Percentiles rank a stretch among this genome's conserved stretches.
Evolutionary conservation across 1,140 invertebrate genomes (phyloP).

Genomic region (Ceratina calcarata): DNA sequence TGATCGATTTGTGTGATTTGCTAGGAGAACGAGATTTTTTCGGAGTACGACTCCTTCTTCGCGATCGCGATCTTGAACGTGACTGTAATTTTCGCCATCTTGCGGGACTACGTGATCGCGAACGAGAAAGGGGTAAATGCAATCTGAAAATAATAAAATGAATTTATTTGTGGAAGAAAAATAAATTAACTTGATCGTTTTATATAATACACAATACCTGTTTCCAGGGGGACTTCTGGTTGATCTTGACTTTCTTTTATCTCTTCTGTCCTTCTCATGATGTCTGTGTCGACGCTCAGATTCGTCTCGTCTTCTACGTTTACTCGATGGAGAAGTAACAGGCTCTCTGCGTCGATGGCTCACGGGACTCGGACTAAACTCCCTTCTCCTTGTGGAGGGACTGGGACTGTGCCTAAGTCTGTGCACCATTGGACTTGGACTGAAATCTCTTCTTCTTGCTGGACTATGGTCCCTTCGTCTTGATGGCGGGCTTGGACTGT

Average conservation of each 20-base stretch:
- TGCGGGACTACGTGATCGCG: conserved; percentile 74
- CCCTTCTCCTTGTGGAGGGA: conserved; percentile 64
- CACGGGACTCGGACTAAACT: conserved; percentile 70
- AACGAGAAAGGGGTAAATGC: conserved; percentile 73
- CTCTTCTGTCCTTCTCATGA: conserved; percentile 76
- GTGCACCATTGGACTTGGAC: conserved; percentile 69
- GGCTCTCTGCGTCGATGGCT: conserved; percentile 67
- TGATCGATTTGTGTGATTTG: conserved; percentile 72
- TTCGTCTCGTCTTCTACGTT: conserved; percentile 76
- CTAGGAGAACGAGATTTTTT: conserved; percentile 77
- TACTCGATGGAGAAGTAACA: conserved; percentile 66
- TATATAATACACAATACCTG: conserved; percentile 57
- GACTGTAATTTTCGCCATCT: conserved; percentile 74
- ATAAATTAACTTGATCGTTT: neutral
- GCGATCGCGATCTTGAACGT: conserved; percentile 75
- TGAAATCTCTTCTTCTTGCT: conserved; percentile 74
- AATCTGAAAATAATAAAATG: conserved; percentile 55
- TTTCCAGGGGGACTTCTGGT: conserved; percentile 70
- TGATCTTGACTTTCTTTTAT: conserved; percentile 74
- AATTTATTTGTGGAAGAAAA: neutral
- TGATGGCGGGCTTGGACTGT: conserved; percentile 73
- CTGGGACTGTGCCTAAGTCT: conserved; percentile 74
- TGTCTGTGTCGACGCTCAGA: conserved; percentile 77
- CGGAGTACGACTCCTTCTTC: conserved; percentile 74
- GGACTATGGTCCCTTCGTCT: conserved; percentile 73